These are phyloP conservation scores for Zaprionus africanus DNA, from an alignment of 1,140 invertebrate species.

Conservation along the genomic window DNA sequence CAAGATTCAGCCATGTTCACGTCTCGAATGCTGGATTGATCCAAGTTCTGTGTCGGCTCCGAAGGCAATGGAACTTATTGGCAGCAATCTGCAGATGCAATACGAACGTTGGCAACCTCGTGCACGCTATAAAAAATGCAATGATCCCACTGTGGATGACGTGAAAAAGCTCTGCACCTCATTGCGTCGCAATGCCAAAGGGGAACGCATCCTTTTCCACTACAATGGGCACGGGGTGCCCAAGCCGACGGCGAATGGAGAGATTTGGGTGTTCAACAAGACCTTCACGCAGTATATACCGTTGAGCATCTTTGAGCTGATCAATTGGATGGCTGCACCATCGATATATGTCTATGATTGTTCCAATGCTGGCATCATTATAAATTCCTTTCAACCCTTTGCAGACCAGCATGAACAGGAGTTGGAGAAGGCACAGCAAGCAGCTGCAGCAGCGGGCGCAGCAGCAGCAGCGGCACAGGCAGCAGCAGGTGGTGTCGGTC, in stretches of 20 bases:
- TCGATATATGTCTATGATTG: conserved; percentile 99
- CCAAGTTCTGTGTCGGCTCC: conserved; percentile 93
- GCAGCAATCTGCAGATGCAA: conserved; percentile 95
- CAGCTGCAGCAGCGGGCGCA: not conserved
- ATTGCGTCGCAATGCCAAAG: conserved; percentile 98
- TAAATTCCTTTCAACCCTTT: conserved; percentile 96
- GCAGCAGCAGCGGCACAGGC: not conserved
- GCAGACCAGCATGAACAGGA: conserved; percentile 96
- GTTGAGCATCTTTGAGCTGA: conserved; percentile 98
- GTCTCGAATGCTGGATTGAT: conserved; percentile 99
- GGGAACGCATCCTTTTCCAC: conserved; percentile 99
- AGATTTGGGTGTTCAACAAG: conserved; percentile 99
- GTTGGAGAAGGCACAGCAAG: conserved; percentile 88
- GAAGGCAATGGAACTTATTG: conserved; percentile 97
- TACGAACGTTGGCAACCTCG: conserved; percentile 99
- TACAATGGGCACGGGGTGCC: conserved; percentile 99
- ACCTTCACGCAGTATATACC: conserved; percentile 99
- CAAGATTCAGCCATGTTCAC: conserved; percentile 98
- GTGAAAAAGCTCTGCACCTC: conserved; percentile 98
- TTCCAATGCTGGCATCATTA: conserved; percentile 98
- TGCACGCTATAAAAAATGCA: conserved; percentile 97
- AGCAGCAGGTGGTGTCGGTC: not conserved
- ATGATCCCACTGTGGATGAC: conserved; percentile 99
- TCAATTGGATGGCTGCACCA: conserved; percentile 99
- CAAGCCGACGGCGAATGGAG: conserved; percentile 98